These are phyloP conservation scores for Ceyx cyanopectus DNA, from an alignment of 2,113 vertebrate species.

Conservation along the genomic window DNA sequence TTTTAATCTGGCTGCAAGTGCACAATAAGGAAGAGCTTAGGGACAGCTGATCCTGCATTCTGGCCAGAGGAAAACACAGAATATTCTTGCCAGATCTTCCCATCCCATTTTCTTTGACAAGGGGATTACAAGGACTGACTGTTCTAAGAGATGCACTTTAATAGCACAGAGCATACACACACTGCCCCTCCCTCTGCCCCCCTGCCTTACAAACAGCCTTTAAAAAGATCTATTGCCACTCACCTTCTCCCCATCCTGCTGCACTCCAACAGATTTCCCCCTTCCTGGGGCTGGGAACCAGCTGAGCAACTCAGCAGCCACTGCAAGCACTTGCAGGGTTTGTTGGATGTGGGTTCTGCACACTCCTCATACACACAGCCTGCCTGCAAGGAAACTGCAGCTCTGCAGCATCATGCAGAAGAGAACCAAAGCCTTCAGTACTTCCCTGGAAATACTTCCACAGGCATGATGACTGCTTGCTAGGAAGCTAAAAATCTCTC, in stretches of 20 bases:
- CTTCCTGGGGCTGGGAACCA: not conserved
- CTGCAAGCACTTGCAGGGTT: not conserved
- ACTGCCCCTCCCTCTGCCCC: no score
- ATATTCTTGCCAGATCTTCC: not conserved
- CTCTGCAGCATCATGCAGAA: not conserved
- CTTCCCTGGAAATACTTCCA: not conserved
- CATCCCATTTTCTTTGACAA: not conserved
- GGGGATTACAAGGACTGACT: not conserved
- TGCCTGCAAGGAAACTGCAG: not conserved
- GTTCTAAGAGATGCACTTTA: not conserved
- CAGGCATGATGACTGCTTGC: not conserved
- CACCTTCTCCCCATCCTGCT: not conserved
- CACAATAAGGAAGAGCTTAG: not conserved
- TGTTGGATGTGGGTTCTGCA: not conserved
- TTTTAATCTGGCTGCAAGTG: not conserved
- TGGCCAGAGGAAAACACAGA: not conserved
- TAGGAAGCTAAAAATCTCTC: not conserved
- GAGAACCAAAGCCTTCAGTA: not conserved
- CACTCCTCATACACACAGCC: fast-evolving
- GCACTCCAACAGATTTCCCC: not conserved
- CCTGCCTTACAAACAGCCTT: not conserved
- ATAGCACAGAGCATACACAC: fast-evolving
- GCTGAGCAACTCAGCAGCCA: fast-evolving
- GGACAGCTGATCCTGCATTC: not conserved
- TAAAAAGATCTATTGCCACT: not conserved